A percentile compares a stretch with the other conserved stretches of the same genome.
Evolutionary conservation across 2,797 vertebrate species (phyloP).

Genomic region (Rallus crepitans): DNA sequence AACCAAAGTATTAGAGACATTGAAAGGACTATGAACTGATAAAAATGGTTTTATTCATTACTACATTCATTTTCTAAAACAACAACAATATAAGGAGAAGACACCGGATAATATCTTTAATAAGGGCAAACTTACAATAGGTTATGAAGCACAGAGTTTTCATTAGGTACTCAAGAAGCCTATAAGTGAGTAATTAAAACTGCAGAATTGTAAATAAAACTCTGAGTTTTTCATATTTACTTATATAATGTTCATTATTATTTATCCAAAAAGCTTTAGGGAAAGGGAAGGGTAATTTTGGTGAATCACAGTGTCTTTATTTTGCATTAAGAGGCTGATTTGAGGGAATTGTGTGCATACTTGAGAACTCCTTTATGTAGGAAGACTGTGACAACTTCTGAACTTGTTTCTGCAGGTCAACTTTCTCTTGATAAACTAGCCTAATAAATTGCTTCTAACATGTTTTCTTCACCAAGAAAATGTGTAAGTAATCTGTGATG

Average conservation of each 20-base stretch:
- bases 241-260: neutral
- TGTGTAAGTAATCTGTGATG: neutral
- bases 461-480: neutral
- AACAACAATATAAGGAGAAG: neutral
- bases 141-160: neutral
- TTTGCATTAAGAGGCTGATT: neutral
- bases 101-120: neutral
- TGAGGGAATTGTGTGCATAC: neutral
- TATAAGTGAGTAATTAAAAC: slow-evolving; percentile 25
- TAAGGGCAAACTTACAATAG: neutral
- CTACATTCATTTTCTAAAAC: slow-evolving; percentile 23
- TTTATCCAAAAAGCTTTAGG: neutral
- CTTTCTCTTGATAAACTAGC: neutral
- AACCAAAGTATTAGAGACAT: slow-evolving; percentile 2
- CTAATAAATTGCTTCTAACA: neutral
- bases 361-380: neutral
- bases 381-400: neutral
- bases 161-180: neutral
- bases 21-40: neutral
- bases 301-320: neutral
- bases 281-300: neutral
- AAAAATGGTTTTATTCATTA: slow-evolving; percentile 36
- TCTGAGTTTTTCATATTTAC: neutral
- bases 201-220: neutral
- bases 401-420: neutral